These are phyloP conservation scores for Halisarca cf. caerulea DNA, from an alignment of 37 sponge, comb jelly and placozoan genomes.

Conservation along the genomic window DNA sequence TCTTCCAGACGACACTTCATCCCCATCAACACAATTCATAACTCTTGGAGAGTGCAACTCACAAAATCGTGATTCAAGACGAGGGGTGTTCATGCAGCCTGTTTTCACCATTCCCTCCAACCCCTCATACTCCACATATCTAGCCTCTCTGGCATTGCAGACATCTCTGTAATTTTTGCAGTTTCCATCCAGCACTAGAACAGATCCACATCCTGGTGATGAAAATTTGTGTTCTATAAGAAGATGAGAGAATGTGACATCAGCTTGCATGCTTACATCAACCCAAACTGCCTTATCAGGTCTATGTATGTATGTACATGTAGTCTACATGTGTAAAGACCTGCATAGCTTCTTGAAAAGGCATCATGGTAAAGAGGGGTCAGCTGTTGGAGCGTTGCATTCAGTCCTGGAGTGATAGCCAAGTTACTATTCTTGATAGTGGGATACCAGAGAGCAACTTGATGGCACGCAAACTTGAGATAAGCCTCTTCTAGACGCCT, in stretches of 20 bases:
- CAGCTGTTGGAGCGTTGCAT: no score
- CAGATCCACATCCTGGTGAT: neutral
- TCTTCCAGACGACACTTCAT: neutral
- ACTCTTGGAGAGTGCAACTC: neutral
- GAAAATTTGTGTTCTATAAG: neutral
- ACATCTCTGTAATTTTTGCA: neutral
- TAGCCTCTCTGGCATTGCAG: neutral
- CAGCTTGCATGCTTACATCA: no score
- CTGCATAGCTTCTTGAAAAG: no score
- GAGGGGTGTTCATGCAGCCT: neutral
- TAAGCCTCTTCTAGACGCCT: slow-evolving; percentile 36
- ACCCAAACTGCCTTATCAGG: no score
- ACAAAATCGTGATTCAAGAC: neutral
- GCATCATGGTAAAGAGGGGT: no score
- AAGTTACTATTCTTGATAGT: no score
- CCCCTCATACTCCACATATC: neutral
- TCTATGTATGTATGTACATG: no score
- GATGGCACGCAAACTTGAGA: slow-evolving; percentile 33
- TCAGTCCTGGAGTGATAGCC: no score
- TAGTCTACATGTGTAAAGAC: no score
- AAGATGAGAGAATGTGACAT: no score
- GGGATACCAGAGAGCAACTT: neutral
- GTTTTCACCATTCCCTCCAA: neutral
- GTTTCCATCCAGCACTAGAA: neutral
- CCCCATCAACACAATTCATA: no score